Percentiles rank a stretch among this genome's conserved stretches.
phyloP scores from a whole-genome alignment of 2,113 vertebrate genomes.

The Bungarus multicinctus region DNA sequence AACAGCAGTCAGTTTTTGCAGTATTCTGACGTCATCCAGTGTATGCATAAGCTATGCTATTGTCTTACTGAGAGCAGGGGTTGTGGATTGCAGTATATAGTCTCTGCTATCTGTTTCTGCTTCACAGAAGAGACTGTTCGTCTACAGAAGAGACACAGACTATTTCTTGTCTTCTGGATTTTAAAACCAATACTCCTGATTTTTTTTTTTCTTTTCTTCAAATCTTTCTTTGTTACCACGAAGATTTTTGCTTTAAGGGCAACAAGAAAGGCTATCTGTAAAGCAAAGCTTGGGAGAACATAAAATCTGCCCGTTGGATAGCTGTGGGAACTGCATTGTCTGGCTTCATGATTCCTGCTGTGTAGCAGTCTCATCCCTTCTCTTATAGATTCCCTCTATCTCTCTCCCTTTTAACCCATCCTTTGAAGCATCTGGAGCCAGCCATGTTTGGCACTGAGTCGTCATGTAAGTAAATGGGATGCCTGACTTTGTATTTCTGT shows the following conservation, averaged over 20 bases:
- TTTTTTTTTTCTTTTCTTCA: not conserved
- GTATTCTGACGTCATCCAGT: constrained; percentile 85
- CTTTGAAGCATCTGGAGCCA: constrained; percentile 83
- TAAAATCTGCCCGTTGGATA: constrained; percentile 83
- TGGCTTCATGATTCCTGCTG: constrained; percentile 92
- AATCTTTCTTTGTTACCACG: constrained; percentile 27
- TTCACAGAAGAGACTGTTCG: too few relatives aligned
- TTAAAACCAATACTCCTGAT: constrained; percentile 56
- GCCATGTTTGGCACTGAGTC: constrained; percentile 99
- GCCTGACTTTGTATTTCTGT: constrained; percentile 58
- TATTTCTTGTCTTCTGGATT: constrained; percentile 65
- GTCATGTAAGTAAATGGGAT: constrained; percentile 90
- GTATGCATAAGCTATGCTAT: constrained; percentile 85
- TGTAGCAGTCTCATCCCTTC: constrained; percentile 85
- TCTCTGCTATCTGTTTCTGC: constrained; percentile 68
- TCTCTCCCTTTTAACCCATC: constrained; percentile 52
- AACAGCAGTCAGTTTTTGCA: constrained; percentile 75
- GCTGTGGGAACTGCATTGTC: constrained; percentile 84
- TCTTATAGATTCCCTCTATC: constrained; percentile 63
- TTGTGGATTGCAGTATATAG: constrained; percentile 74
- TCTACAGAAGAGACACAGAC: constrained; percentile 53
- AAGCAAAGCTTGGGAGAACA: constrained; percentile 61
- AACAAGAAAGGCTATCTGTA: constrained; percentile 59
- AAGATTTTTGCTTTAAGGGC: constrained; percentile 55
- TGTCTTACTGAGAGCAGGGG: constrained; percentile 82